phyloP scores from a whole-genome alignment of 23 tunicate species.

The Botrylloides violaceus region DNA sequence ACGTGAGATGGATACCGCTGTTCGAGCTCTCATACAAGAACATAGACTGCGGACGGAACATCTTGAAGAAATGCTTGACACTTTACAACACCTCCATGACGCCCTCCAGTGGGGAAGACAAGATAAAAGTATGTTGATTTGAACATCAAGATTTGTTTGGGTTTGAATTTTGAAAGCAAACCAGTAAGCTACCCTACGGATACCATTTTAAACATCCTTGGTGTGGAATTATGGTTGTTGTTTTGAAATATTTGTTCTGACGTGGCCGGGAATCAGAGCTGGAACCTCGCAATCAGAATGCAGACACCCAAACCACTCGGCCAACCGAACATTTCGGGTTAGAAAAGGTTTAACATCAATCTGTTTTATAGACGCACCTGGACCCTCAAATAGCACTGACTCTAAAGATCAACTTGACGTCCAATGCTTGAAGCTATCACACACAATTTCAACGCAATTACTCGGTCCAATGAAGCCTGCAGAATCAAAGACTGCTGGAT shows the following conservation, averaged over 20 bases:
- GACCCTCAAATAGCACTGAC: not conserved
- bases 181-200: too few relatives aligned
- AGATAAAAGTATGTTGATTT: not conserved
- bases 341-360: too few relatives aligned
- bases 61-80: slow-evolving; percentile 28
- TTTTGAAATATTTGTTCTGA: too few relatives aligned
- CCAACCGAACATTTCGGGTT: too few relatives aligned
- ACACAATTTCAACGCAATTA: slow-evolving; percentile 28
- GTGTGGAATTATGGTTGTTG: too few relatives aligned
- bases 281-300: too few relatives aligned
- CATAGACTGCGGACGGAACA: slow-evolving; percentile 54
- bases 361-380: not conserved
- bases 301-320: too few relatives aligned
- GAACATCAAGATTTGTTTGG: too few relatives aligned
- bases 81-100: slow-evolving; percentile 6
- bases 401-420: slow-evolving; percentile 18
- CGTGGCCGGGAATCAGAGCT: too few relatives aligned
- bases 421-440: slow-evolving; percentile 37
- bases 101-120: slow-evolving; percentile 21
- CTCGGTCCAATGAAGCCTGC: slow-evolving; percentile 4
- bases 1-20: slow-evolving; percentile 68
- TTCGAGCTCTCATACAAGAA: slow-evolving; percentile 60
- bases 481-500: not conserved
- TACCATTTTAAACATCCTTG: too few relatives aligned
- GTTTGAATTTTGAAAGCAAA: too few relatives aligned